Conservation (phyloP, 2,888 invertebrate species). For the Dinocampus coccinellae region DNA sequence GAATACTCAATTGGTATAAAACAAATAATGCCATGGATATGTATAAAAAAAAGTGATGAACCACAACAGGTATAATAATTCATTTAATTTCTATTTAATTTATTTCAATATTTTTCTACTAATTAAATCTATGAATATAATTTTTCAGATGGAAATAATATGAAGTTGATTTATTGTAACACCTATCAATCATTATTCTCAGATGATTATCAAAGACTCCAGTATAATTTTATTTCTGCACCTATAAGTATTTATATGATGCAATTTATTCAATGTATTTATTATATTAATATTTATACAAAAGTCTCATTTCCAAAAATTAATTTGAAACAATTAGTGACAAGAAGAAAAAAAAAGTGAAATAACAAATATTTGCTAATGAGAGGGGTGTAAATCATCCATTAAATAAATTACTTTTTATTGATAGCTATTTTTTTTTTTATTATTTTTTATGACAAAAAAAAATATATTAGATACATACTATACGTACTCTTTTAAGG, state of each 20-base stretch:
- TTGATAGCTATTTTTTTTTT: no score
- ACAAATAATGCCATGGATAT: slow-evolving; percentile 45
- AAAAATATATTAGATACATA: no score
- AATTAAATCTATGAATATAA: neutral
- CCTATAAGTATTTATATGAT: neutral
- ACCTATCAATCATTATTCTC: slow-evolving; percentile 34
- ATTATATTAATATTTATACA: neutral
- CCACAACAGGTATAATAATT: slow-evolving; percentile 48
- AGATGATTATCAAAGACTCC: slow-evolving; percentile 20
- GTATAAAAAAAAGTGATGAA: slow-evolving; percentile 44
- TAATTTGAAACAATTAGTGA: no score
- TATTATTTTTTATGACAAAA: no score
- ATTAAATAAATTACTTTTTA: no score
- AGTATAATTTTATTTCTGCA: slow-evolving; percentile 23
- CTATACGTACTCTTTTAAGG: no score
- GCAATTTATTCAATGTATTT: neutral
- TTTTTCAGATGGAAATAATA: slow-evolving; percentile 51
- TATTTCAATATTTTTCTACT: no score
- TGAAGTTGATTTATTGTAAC: slow-evolving; percentile 52
- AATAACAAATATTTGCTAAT: no score
- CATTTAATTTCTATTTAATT: no score
- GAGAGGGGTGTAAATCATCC: no score
- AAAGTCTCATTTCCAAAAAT: no score
- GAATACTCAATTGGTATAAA: slow-evolving; percentile 49
- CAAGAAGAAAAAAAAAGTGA: no score